A percentile compares a stretch with the other conserved stretches of the same genome.
phyloP scores from a whole-genome alignment of 2,797 vertebrate genomes.

The Onychomys leucogaster region DNA sequence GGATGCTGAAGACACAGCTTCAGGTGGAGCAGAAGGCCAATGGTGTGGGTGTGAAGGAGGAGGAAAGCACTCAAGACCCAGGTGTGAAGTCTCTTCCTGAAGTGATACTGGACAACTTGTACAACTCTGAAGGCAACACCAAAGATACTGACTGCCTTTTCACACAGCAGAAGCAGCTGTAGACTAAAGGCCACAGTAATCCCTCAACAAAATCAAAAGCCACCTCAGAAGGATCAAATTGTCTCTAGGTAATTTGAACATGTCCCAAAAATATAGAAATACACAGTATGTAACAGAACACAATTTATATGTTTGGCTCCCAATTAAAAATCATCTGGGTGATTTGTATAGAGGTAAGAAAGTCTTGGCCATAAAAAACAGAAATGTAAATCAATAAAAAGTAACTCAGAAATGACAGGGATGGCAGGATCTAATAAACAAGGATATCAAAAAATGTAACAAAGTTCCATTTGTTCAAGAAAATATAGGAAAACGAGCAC shows the following conservation, averaged over 20 bases:
- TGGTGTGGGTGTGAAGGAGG: not conserved
- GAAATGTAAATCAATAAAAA: slow-evolving; percentile 47
- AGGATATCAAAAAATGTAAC: slow-evolving; percentile 16
- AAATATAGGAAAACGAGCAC: not conserved
- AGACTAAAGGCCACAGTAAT: not conserved
- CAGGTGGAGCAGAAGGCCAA: slow-evolving; percentile 3
- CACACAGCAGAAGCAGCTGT: not conserved
- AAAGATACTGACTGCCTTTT: not conserved
- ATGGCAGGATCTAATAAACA: not conserved
- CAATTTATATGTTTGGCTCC: not conserved
- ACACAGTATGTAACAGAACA: slow-evolving; percentile 4
- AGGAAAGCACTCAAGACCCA: not conserved
- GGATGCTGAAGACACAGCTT: not conserved
- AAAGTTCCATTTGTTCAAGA: not conserved
- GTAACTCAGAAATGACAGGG: not conserved
- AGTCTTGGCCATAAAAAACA: not conserved
- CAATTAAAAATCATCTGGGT: not conserved
- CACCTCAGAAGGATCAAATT: not conserved
- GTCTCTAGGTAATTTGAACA: not conserved
- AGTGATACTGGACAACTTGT: not conserved
- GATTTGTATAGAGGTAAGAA: not conserved
- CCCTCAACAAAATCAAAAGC: not conserved
- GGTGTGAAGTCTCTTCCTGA: not conserved
- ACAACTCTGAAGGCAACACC: not conserved
- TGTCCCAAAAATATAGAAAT: slow-evolving; percentile 5